phyloP scores from a whole-genome alignment of 2,797 vertebrate genomes.

The Platyrinchus mystaceus region DNA sequence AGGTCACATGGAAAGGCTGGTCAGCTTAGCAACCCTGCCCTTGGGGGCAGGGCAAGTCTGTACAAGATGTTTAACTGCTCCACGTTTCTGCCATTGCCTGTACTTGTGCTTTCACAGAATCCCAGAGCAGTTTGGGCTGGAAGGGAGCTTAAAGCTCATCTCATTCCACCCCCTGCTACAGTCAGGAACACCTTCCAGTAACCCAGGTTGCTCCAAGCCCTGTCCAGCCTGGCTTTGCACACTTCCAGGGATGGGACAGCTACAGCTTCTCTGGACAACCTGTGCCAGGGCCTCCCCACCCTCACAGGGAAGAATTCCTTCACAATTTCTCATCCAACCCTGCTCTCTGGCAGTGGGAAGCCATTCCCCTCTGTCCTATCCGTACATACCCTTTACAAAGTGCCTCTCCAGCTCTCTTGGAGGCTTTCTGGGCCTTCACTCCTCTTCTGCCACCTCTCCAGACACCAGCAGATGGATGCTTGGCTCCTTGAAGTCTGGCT shows the following conservation, averaged over 20 bases:
- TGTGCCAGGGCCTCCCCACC: not conserved
- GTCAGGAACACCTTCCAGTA: not conserved
- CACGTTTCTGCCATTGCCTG: accelerated
- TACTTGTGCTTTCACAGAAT: not conserved
- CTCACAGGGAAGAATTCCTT: not conserved
- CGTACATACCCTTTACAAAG: not conserved
- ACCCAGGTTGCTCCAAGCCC: not conserved
- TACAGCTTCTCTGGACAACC: not conserved
- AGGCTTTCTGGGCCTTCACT: not conserved
- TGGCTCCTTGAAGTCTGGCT: not conserved
- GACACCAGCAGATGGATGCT: not conserved
- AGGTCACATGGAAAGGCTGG: not conserved
- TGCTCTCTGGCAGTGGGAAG: not conserved
- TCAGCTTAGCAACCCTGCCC: not conserved
- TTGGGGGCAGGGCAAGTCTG: not conserved
- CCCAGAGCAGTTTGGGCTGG: not conserved
- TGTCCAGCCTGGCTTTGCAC: not conserved
- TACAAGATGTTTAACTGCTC: not conserved
- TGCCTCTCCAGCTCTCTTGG: not conserved
- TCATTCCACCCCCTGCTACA: not conserved
- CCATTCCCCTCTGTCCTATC: not conserved
- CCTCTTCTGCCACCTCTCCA: not conserved
- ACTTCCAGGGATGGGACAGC: not conserved
- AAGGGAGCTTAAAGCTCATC: not conserved
- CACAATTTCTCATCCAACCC: not conserved